These are phyloP conservation scores for Molorchus minor DNA, from an alignment of 2,888 invertebrate species.

Conservation along the genomic window DNA sequence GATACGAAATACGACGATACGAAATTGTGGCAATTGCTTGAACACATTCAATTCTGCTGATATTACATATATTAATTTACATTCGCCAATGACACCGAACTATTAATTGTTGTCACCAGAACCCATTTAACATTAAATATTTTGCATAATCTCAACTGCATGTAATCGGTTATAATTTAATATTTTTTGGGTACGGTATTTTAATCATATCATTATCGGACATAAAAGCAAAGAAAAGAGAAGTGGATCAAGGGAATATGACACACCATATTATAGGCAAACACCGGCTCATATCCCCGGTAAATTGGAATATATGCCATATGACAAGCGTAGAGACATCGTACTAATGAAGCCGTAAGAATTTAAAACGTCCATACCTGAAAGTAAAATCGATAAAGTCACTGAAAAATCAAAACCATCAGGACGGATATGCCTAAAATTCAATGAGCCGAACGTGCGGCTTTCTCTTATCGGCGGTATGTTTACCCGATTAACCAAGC, in stretches of 20 bases:
- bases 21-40: too few relatives aligned
- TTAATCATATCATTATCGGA: background rate
- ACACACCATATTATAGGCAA: constrained; percentile 2
- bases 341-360: constrained; percentile 41
- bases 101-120: too few relatives aligned
- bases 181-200: background rate
- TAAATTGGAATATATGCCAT: constrained; percentile 20
- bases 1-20: too few relatives aligned
- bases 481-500: constrained; percentile 46
- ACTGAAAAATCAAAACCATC: constrained; percentile 40
- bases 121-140: too few relatives aligned
- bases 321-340: constrained; percentile 40
- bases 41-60: too few relatives aligned
- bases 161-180: background rate
- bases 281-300: constrained; percentile 1
- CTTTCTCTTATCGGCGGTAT: constrained; percentile 44
- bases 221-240: background rate
- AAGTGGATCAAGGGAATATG: constrained; percentile 15
- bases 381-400: constrained; percentile 38
- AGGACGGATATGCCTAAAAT: constrained; percentile 41
- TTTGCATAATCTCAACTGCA: background rate
- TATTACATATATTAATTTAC: too few relatives aligned
- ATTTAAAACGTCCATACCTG: constrained; percentile 34
- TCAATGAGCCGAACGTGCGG: constrained; percentile 43
- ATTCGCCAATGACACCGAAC: too few relatives aligned